phyloP scores from a whole-genome alignment of 2,888 invertebrate genomes.

The Coelinius sp. region DNA sequence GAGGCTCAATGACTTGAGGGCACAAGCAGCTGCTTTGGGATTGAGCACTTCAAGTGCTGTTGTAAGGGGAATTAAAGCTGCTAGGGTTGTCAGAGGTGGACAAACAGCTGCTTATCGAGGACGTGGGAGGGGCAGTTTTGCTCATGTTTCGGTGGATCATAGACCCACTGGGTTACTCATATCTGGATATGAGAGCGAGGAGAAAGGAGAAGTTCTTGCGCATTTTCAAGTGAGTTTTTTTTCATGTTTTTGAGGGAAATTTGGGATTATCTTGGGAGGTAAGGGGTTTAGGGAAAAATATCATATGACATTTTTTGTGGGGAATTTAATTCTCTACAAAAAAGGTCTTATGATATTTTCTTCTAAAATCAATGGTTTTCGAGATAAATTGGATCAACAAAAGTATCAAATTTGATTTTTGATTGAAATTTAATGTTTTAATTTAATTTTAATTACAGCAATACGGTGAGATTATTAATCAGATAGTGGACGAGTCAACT shows the following conservation, averaged over 20 bases:
- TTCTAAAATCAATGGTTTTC: no score
- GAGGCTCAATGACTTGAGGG: conserved; percentile 79
- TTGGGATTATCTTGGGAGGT: no score
- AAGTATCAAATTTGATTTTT: background rate
- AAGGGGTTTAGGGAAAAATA: no score
- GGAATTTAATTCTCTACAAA: no score
- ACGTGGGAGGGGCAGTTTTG: conserved; percentile 66
- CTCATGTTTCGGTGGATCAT: conserved; percentile 83
- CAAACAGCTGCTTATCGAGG: conserved; percentile 63
- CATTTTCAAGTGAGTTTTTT: conserved; percentile 82
- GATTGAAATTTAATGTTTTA: no score
- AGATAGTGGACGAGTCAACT: conserved; percentile 81
- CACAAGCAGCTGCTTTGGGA: conserved; percentile 72
- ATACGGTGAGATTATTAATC: conserved; percentile 90
- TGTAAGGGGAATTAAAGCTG: conserved; percentile 54
- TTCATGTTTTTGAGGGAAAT: background rate
- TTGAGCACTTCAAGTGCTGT: conserved; percentile 55
- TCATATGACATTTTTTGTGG: no score
- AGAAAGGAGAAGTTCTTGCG: conserved; percentile 82
- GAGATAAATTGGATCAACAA: no score
- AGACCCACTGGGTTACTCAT: conserved; percentile 89
- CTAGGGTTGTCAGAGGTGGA: conserved; percentile 60
- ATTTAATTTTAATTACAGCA: conserved; percentile 75
- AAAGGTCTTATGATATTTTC: no score
- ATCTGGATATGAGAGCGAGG: conserved; percentile 89